Conservation (phyloP, 2,113 vertebrate species). For the Pandion haliaetus region DNA sequence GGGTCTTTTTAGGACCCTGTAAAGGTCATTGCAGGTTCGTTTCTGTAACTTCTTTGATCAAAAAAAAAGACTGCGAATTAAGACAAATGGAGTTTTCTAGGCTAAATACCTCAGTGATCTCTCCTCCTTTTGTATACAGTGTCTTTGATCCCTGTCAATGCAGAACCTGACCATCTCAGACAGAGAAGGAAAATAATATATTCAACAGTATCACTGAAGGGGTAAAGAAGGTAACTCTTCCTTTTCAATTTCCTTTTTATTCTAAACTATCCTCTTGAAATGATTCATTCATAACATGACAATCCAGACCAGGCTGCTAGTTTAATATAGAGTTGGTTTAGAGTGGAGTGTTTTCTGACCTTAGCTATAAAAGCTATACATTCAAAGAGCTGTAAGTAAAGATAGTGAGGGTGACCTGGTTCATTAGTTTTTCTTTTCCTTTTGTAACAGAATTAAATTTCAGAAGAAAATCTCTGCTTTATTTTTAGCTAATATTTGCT, state of each 20-base stretch:
- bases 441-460: background rate
- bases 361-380: background rate
- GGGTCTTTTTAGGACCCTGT: background rate
- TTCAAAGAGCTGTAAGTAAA: background rate
- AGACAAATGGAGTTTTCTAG: background rate
- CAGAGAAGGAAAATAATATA: background rate
- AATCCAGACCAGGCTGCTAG: background rate
- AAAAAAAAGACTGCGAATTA: background rate
- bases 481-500: conserved; percentile 16
- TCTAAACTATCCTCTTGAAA: background rate
- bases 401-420: background rate
- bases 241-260: background rate
- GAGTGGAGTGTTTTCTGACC: background rate
- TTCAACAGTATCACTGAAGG: background rate
- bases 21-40: background rate
- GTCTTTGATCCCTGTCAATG: background rate
- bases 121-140: background rate
- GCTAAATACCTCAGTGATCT: background rate
- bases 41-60: background rate
- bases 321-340: background rate
- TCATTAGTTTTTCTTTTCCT: background rate
- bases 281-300: background rate
- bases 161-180: background rate
- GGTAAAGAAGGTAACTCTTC: background rate
- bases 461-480: background rate